Percentiles rank a stretch among this genome's conserved stretches.
These are phyloP conservation scores for Manacus vitellinus DNA, from an alignment of 2,113 vertebrate genomes.

Conservation along the genomic window DNA sequence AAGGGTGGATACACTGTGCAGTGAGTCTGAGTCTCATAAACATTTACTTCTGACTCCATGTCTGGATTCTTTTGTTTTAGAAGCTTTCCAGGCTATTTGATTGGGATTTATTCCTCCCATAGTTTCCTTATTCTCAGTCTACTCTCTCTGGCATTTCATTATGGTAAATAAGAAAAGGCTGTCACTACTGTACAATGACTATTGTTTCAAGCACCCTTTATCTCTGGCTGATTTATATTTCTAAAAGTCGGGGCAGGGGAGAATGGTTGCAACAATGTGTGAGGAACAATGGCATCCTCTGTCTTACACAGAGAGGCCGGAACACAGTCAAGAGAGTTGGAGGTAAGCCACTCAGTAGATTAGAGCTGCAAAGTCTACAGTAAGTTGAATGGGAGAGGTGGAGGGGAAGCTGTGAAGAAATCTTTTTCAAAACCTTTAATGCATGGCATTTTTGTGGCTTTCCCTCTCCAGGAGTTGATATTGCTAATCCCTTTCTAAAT, in stretches of 20 bases:
- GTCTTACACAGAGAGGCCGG: background rate
- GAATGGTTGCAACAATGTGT: background rate
- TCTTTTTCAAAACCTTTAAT: conserved; percentile 23
- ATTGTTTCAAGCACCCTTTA: background rate
- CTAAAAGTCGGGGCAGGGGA: background rate
- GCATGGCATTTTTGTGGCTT: conserved; percentile 20
- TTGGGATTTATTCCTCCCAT: background rate
- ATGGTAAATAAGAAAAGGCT: background rate
- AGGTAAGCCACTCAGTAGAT: conserved; percentile 49
- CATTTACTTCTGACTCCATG: background rate
- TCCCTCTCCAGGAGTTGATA: conserved; percentile 16
- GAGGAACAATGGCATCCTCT: conserved; percentile 34
- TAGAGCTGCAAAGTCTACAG: conserved; percentile 1
- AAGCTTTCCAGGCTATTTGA: background rate
- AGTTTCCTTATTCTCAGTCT: background rate
- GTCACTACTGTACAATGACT: background rate
- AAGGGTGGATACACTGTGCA: background rate
- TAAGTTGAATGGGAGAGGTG: background rate
- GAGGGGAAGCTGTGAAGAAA: conserved; percentile 4
- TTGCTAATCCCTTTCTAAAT: conserved; percentile 51
- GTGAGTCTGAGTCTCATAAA: background rate
- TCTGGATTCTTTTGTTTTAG: background rate
- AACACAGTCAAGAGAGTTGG: conserved; percentile 33
- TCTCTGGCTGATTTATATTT: conserved; percentile 2
- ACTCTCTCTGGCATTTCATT: background rate